Conservation (phyloP, 2,113 vertebrate species). For the Narcine bancroftii region DNA sequence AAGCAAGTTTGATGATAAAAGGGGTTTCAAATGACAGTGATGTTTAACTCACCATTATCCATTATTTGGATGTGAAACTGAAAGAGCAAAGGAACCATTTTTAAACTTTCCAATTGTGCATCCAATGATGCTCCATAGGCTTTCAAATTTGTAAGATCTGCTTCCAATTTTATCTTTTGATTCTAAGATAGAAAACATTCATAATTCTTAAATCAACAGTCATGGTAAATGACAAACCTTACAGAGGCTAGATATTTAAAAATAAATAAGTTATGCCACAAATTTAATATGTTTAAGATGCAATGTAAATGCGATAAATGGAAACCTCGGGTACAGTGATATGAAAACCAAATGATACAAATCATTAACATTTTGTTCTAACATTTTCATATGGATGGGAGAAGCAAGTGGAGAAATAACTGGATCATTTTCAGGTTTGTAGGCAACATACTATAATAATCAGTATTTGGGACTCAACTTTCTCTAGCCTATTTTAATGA, state of each 20-base stretch:
- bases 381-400: no score
- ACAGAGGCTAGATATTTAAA: not conserved
- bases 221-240: not conserved
- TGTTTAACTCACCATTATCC: slow-evolving; percentile 33
- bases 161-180: slow-evolving; percentile 40
- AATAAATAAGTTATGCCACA: not conserved
- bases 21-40: no score
- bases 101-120: slow-evolving; percentile 39
- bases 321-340: not conserved
- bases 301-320: not conserved
- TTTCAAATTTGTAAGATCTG: slow-evolving; percentile 38
- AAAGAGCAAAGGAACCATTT: slow-evolving; percentile 33
- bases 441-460: no score
- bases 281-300: not conserved
- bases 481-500: no score
- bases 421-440: no score
- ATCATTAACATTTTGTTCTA: not conserved
- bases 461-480: no score
- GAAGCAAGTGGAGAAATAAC: no score
- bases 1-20: no score
- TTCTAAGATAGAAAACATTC: slow-evolving; percentile 39
- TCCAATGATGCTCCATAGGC: slow-evolving; percentile 38
- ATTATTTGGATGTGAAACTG: slow-evolving; percentile 38
- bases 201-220: not conserved
- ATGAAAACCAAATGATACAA: not conserved